Evolutionary conservation across 2,113 vertebrate genomes (phyloP).

Genomic region (Mobula birostris): DNA sequence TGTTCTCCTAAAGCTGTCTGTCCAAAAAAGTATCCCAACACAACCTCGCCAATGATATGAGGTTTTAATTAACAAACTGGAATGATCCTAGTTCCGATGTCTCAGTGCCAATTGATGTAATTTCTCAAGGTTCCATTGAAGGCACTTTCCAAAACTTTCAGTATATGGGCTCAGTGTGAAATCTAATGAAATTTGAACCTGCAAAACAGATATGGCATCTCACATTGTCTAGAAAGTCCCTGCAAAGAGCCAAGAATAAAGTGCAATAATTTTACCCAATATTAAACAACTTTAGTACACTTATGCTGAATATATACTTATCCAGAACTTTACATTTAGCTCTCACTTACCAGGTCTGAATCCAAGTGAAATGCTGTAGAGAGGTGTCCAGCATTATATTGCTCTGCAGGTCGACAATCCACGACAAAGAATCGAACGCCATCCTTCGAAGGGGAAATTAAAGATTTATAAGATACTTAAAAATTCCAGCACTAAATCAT

Average conservation of each 20-base stretch:
- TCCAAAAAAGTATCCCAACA: neutral
- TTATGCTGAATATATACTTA: neutral
- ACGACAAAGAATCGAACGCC: slow-evolving; percentile 96
- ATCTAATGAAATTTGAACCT: neutral
- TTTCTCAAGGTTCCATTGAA: neutral
- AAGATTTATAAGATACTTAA: neutral
- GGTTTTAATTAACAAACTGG: neutral
- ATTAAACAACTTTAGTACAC: neutral
- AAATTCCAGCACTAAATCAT: neutral
- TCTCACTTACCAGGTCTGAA: slow-evolving; percentile 82
- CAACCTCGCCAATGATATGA: neutral
- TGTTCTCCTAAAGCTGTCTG: neutral
- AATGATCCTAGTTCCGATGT: neutral
- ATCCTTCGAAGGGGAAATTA: slow-evolving; percentile 59
- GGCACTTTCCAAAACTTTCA: neutral
- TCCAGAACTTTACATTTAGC: neutral
- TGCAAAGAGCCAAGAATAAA: neutral
- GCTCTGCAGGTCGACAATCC: slow-evolving; percentile 94
- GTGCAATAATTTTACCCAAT: neutral
- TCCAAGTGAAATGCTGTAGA: slow-evolving; percentile 97
- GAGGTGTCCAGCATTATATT: slow-evolving; percentile 95
- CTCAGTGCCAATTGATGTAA: neutral
- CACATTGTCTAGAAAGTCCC: neutral
- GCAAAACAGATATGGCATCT: neutral
- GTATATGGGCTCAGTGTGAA: neutral